Evolutionary conservation across 2,797 vertebrate genomes (phyloP).

Genomic region (Eulemur coronatus): DNA sequence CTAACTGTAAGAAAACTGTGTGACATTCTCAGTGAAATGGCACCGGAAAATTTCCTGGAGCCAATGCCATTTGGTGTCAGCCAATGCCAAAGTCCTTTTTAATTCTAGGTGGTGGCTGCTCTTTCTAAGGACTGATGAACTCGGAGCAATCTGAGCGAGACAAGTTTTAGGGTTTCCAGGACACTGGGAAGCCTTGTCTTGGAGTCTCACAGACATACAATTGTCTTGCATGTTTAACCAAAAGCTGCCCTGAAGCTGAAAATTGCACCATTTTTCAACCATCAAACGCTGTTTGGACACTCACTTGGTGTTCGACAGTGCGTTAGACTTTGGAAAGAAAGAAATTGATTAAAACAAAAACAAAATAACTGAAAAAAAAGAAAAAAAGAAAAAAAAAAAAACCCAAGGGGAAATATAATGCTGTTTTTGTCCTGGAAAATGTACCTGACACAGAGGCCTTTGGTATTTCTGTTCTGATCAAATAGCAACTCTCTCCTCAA

Average conservation of each 20-base stretch:
- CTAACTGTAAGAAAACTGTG: conserved; percentile 28
- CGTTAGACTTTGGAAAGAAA: not conserved
- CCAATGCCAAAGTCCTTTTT: conserved; percentile 41
- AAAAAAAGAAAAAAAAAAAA: not conserved
- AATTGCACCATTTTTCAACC: not conserved
- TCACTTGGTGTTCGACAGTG: not conserved
- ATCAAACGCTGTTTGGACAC: not conserved
- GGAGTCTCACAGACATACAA: not conserved
- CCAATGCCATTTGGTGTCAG: not conserved
- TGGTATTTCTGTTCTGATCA: not conserved
- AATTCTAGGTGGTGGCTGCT: not conserved
- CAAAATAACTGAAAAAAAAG: not conserved
- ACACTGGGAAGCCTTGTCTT: not conserved
- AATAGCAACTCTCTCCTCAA: not conserved
- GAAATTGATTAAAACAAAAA: not conserved
- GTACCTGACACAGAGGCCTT: not conserved
- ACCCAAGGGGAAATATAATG: not conserved
- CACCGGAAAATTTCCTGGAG: conserved; percentile 51
- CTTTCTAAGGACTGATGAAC: not conserved
- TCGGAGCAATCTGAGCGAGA: not conserved
- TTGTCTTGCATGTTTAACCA: not conserved
- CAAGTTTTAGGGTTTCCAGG: not conserved
- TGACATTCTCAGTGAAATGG: conserved; percentile 30
- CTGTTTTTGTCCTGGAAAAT: not conserved
- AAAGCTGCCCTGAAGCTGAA: not conserved